Evolutionary conservation across 2,888 invertebrate species (phyloP).

Genomic region (Drosophila fungiperda): DNA sequence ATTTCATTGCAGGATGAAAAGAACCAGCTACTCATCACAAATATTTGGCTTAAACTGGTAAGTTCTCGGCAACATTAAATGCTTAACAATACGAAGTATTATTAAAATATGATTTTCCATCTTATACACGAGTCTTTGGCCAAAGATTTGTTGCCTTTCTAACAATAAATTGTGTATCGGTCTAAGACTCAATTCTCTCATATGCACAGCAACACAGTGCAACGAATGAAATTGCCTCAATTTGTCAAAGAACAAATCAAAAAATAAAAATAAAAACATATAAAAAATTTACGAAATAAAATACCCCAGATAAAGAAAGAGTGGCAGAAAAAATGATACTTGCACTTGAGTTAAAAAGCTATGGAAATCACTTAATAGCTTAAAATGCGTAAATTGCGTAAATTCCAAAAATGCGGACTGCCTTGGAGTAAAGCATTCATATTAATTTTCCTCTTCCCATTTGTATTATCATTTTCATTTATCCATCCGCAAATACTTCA

Average conservation of each 20-base stretch:
- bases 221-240: slow-evolving; percentile 63
- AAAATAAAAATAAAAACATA: not conserved
- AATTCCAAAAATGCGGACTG: slow-evolving; percentile 37
- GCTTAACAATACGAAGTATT: slow-evolving; percentile 25
- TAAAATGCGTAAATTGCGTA: slow-evolving; percentile 38
- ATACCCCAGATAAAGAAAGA: slow-evolving; percentile 1
- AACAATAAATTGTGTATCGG: slow-evolving; percentile 50
- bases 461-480: slow-evolving; percentile 32
- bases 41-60: slow-evolving; percentile 98
- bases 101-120: slow-evolving; percentile 24
- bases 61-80: slow-evolving; percentile 85
- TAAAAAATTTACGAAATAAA: slow-evolving; percentile 1
- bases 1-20: slow-evolving; percentile 94
- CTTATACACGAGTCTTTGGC: slow-evolving; percentile 47
- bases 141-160: slow-evolving; percentile 48
- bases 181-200: slow-evolving; percentile 41
- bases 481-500: slow-evolving; percentile 11
- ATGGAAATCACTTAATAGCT: slow-evolving; percentile 54
- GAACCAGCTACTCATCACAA: slow-evolving; percentile 97
- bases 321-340: slow-evolving; percentile 37
- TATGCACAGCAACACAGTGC: slow-evolving; percentile 31
- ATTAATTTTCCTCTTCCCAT: slow-evolving; percentile 13
- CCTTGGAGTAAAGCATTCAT: slow-evolving; percentile 15
- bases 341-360: slow-evolving; percentile 26
- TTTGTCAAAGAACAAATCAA: slow-evolving; percentile 53